phyloP scores from a whole-genome alignment of 2,888 invertebrate genomes.

The Athalia cordata region DNA sequence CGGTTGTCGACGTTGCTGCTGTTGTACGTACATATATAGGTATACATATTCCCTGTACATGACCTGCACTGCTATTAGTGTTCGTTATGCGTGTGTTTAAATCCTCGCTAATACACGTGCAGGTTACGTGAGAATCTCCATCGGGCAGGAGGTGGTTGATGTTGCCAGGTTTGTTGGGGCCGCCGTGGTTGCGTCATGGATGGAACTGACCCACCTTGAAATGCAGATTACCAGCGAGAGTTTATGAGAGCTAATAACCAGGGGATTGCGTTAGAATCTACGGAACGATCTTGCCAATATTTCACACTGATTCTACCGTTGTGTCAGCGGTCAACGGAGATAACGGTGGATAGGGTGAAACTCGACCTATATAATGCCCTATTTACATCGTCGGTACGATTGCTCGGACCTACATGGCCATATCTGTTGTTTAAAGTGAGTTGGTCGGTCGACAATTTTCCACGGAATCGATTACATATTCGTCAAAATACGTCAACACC shows the following conservation, averaged over 20 bases:
- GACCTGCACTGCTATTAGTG: background rate
- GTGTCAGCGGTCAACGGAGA: constrained; percentile 41
- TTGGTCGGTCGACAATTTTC: background rate
- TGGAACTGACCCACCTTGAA: constrained; percentile 43
- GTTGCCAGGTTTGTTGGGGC: too few relatives aligned
- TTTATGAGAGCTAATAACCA: constrained; percentile 45
- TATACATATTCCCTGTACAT: background rate
- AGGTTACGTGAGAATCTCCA: background rate
- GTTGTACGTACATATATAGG: background rate
- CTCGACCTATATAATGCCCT: background rate
- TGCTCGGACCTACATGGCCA: constrained; percentile 12
- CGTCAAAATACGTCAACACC: background rate
- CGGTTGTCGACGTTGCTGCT: constrained; percentile 8
- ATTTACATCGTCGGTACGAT: background rate
- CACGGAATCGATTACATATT: background rate
- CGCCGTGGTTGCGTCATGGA: constrained; percentile 24
- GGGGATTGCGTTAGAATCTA: constrained; percentile 41
- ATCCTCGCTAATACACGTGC: constrained; percentile 20
- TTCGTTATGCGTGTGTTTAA: constrained; percentile 5
- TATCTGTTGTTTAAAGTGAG: background rate
- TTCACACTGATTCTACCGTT: constrained; percentile 39
- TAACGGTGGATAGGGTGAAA: constrained; percentile 30
- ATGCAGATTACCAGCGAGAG: constrained; percentile 46
- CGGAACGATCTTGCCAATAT: constrained; percentile 38
- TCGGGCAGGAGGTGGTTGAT: background rate